Evolutionary conservation across 2,113 vertebrate genomes (phyloP), one percentile per base, ranked within the genome.

Genomic region (Patagioenas fasciata): DNA sequence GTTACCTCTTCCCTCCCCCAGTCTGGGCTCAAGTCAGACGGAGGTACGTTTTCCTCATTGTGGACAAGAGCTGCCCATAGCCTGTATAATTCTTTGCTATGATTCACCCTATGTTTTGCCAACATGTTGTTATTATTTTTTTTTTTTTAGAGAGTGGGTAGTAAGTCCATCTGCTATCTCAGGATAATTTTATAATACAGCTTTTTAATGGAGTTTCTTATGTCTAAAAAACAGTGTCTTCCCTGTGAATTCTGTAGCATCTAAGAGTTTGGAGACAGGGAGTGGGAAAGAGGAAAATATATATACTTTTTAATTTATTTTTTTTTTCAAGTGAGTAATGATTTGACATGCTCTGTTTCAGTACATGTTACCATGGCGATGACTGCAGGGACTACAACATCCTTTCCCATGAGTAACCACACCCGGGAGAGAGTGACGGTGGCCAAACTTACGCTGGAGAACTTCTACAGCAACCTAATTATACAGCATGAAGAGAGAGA

Each of bases 381-480:
- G 99, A 99, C 99, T 77, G 99, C 99, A 95, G 99, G 98, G 97
- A 98, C 98, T 71, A 97, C 98, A 95, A 96, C 98, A 78, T 97
- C 98, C 97, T 99, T 99, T 96, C 99, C 99, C 92, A 99, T 99
- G 99, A 99, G 99, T 98, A 99, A 99, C 98, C 99, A 99, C 97
- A 99, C 99, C 88, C 98, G 99, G 34, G 99, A 99, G 97, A 98
- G 99, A 95, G 99, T 99, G 94, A 99, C 99, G 0, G 99, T 99
- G 95, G 99, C 99, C 98, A 99, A 99, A 97, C 98, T 99, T 72
- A 99, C 99, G 0, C 92, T 99, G 98, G 99, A 99, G 97, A 99
- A 99, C 97, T 99, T 99, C 97, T 99, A 99, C 97, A 99, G 99
- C 98, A 99, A 99, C 71, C 98, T 99, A n/a, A 99, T 99, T 70